phyloP scores from a whole-genome alignment of 2,797 vertebrate species.

The Takifugu rubripes region DNA sequence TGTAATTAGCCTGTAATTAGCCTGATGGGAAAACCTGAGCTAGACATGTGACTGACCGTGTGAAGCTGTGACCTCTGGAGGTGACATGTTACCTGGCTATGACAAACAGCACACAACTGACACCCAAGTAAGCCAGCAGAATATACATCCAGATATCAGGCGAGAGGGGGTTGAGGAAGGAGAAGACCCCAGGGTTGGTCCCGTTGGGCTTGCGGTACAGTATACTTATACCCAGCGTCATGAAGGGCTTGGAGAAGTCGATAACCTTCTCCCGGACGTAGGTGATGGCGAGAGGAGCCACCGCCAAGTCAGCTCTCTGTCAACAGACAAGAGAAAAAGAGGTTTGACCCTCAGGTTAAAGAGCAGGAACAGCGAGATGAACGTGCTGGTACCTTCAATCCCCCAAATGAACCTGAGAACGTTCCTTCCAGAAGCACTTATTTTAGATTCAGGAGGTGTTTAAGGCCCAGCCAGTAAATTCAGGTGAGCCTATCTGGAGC shows the following conservation, averaged over 20 bases:
- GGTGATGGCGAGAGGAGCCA: conserved; percentile 96
- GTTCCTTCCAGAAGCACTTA: too few species aligned
- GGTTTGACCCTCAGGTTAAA: too few species aligned
- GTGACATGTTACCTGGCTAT: conserved; percentile 99
- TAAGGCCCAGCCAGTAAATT: not conserved
- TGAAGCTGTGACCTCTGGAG: conserved; percentile 51
- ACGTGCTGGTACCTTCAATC: too few species aligned
- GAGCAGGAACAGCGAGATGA: too few species aligned
- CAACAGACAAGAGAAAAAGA: conserved; percentile 69
- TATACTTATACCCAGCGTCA: conserved; percentile 99
- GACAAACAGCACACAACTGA: conserved; percentile 99
- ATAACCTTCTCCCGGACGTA: conserved; percentile 98
- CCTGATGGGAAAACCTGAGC: conserved; percentile 3
- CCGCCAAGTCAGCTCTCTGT: conserved; percentile 99
- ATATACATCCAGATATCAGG: conserved; percentile 99
- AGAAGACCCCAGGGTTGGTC: conserved; percentile 99
- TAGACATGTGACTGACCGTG: conserved; percentile 39
- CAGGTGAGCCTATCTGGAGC: conserved; percentile 19
- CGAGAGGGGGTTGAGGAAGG: conserved; percentile 99
- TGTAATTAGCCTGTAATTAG: too few species aligned
- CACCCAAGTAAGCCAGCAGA: conserved; percentile 99
- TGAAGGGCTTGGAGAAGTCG: conserved; percentile 99
- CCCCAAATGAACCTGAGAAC: too few species aligned
- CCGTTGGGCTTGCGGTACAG: conserved; percentile 99
- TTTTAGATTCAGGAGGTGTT: too few species aligned